phyloP scores from a whole-genome alignment of 2,888 invertebrate genomes.

The Sylvicola fuscatus region DNA sequence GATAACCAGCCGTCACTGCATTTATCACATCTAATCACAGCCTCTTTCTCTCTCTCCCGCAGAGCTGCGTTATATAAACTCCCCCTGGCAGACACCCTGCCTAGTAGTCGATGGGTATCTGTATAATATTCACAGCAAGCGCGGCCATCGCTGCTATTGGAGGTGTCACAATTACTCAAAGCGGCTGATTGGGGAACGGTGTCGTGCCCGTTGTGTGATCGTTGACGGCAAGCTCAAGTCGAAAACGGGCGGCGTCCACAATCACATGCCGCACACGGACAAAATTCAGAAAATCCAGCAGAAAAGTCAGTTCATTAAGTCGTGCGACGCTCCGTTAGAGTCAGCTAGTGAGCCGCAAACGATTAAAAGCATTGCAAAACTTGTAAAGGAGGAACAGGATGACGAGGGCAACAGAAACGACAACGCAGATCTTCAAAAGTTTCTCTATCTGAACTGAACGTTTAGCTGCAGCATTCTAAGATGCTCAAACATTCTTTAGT shows the following conservation, averaged over 20 bases:
- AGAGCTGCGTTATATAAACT: constrained; percentile 4
- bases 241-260: constrained; percentile 22
- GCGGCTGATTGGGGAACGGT: constrained; percentile 19
- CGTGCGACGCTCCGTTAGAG: no score
- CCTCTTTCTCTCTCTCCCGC: not conserved
- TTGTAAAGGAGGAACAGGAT: no score
- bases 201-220: constrained; percentile 24
- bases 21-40: not conserved
- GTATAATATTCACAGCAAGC: constrained; percentile 26
- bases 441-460: no score
- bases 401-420: no score
- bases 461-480: no score
- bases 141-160: constrained; percentile 25
- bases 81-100: constrained; percentile 25
- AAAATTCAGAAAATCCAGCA: constrained; percentile 22
- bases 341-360: no score
- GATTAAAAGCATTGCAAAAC: no score
- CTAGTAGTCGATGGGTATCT: constrained; percentile 21
- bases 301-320: no score
- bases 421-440: no score
- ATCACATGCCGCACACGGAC: constrained; percentile 23
- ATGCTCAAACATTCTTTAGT: no score
- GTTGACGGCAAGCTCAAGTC: constrained; percentile 21
- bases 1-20: no score
- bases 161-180: constrained; percentile 27